Evolutionary conservation across 2,113 vertebrate genomes (phyloP), one percentile per base, ranked within the genome.

Genomic region (Saccopteryx bilineata): DNA sequence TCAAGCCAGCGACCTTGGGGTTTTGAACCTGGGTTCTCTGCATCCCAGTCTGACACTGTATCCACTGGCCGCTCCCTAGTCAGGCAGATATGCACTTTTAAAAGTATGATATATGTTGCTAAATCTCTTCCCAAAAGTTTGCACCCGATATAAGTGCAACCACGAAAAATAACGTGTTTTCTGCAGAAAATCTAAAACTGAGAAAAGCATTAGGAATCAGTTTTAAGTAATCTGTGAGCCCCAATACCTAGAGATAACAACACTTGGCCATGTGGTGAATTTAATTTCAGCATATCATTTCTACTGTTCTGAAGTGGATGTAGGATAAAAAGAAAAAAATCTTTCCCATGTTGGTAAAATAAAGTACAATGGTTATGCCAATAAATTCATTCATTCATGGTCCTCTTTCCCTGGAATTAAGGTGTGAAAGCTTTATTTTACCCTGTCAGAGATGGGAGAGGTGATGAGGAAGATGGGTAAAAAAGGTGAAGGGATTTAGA

Each of bases 261-360:
- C 48, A 39, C 39, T 5, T 58, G n/a, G 54, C 12, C 26, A 79
- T 3, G 11, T 24, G 48, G n/a, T 54, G n/a, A 68, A 48, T 33
- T 80, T 46, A 87, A 88, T 89, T 93, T 91, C n/a, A 68, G 19
- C 9, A 17, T 31, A n/a, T 56, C 91, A 85, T 63, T 85, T 87
- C 26, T 80, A 72, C 46, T 80, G 26, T 60, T 90, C 82, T 90
- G 54, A 95, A 58, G 28, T 31, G 46, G 33, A 79, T 54, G 21
- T 21, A 46, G 15, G 28, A 58, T 83, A 85, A n/a, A 63, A 65
- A 71, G 2, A 90, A 48, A 72, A 72, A 78, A 79, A 46, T 48
- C 18, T 87, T 24, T 58, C 82, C 61, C 39, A 9, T 7, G 17
- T 23, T 68, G 39, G n/a, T n/a, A 78, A 93, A 81, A 68, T 17